These are phyloP conservation scores for Lobophora halterata DNA, from an alignment of 2,888 invertebrate species.

Conservation along the genomic window DNA sequence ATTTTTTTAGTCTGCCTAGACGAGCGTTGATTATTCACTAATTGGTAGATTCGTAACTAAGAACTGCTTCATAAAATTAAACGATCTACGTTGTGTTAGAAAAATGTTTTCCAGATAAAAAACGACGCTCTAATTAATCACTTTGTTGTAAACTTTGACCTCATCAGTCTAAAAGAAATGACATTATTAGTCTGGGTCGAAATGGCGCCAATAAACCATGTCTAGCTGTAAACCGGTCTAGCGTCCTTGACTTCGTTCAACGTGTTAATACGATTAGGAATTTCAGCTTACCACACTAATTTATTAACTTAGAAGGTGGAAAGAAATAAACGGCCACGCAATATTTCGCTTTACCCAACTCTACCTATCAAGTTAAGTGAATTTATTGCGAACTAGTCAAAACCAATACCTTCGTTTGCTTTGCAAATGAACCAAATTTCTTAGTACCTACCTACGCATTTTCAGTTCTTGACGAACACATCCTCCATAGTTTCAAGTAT, in stretches of 20 bases:
- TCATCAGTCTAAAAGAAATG: slow-evolving; percentile 3
- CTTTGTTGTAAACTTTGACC: slow-evolving; percentile 3
- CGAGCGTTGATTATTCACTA: no score
- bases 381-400: neutral
- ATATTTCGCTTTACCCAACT: neutral
- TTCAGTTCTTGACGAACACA: no score
- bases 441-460: no score
- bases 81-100: no score
- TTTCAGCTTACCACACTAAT: slow-evolving; percentile 16
- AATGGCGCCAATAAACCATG: slow-evolving; percentile 7
- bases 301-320: slow-evolving; percentile 5
- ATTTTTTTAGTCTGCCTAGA: no score
- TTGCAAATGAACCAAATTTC: no score
- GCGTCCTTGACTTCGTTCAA: slow-evolving; percentile 25
- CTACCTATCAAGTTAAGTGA: neutral
- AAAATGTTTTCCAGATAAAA: no score
- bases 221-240: slow-evolving; percentile 18
- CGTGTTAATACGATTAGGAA: slow-evolving; percentile 23
- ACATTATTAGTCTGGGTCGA: slow-evolving; percentile 2
- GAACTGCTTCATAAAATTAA: no score
- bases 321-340: neutral
- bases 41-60: no score
- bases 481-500: no score
- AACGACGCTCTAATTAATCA: no score
- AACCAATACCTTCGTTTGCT: no score